These are phyloP conservation scores for Anoplopoma fimbria DNA, from an alignment of 2,113 vertebrate genomes.

Conservation along the genomic window DNA sequence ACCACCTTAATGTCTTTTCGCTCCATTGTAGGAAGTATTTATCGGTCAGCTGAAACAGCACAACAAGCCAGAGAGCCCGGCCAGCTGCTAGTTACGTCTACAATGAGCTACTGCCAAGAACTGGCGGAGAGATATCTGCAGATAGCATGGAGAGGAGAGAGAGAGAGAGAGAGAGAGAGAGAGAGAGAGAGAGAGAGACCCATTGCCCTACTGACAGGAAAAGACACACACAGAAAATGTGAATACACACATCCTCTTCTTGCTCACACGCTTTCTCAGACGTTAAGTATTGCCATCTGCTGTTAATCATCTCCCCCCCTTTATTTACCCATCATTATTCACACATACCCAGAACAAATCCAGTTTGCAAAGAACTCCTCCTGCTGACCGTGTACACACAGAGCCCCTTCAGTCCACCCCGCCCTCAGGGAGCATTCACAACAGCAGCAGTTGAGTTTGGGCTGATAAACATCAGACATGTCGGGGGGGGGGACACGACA, in stretches of 20 bases:
- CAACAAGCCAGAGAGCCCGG: slow-evolving; percentile 11
- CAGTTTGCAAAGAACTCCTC: neutral
- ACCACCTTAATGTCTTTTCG: neutral
- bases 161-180: neutral
- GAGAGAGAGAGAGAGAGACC: slow-evolving; percentile 9
- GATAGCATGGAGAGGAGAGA: neutral
- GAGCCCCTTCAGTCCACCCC: neutral
- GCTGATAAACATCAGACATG: slow-evolving; percentile 28
- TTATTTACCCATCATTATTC: neutral
- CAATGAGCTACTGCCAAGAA: slow-evolving; percentile 40
- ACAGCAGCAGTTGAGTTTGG: neutral
- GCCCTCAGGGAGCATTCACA: neutral
- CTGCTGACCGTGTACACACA: neutral
- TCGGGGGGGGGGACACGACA: neutral
- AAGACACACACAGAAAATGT: slow-evolving; percentile 1
- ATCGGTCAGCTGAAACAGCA: slow-evolving; percentile 35
- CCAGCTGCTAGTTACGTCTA: slow-evolving; percentile 38
- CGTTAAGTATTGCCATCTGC: slow-evolving; percentile 57
- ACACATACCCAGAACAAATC: neutral
- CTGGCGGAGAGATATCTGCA: slow-evolving; percentile 2
- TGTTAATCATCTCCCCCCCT: slow-evolving; percentile 32
- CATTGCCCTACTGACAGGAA: slow-evolving; percentile 58
- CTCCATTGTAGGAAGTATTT: slow-evolving; percentile 22
- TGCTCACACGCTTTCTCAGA: slow-evolving; percentile 32
- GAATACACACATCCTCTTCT: neutral